Evolutionary conservation across 1,140 invertebrate species (phyloP), one percentile per base, ranked within the genome.

Genomic region (Cepaea nemoralis): DNA sequence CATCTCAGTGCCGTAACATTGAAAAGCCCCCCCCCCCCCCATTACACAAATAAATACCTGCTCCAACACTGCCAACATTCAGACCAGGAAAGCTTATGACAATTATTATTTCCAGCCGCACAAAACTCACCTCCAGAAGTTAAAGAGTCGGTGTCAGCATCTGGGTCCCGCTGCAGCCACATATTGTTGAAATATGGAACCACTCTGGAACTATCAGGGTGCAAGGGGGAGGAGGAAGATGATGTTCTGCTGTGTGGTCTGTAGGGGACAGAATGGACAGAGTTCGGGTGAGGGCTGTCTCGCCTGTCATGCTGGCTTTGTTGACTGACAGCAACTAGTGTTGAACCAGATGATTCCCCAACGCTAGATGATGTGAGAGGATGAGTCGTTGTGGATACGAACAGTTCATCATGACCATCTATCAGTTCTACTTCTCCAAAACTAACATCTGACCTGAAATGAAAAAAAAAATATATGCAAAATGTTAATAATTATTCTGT

Each of bases 121-220:
- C 35, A 75, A 45, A 75, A 48, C 75, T 5, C 70, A 78, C 77
- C 84, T 76, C 87, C 89, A 81, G 90, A 90, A 55, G 85, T 87
- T 16, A 85, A 31, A 14, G 90, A 88, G 59, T 91, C 91, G 79
- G 83, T 89, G 82, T 91, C 89, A 55, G 87, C 67, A 73, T 80
- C 78, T 14, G 55, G n/a, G 24, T 27, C 16, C 39, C 69, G 50
- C 22, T 55, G 78, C 40, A 63, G 69, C 78, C 78, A 80, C 42
- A 80, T 55, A 33, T 59, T 79, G 63, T 59, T 48, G 14, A 79
- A n/a, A 69, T 69, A 79, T 14, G 77, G 59, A 8, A 37, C 31
- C 48, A 48, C 48, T 27, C 16, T 27, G 42, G 31, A 3, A 27
- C 48, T 45, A 48, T 78, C 77, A n/a, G 69, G 59, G 42, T 67